Base-by-base conservation (phyloP, 2,797 vertebrate genomes). In the Pseudocheirus occidentalis region DNA sequence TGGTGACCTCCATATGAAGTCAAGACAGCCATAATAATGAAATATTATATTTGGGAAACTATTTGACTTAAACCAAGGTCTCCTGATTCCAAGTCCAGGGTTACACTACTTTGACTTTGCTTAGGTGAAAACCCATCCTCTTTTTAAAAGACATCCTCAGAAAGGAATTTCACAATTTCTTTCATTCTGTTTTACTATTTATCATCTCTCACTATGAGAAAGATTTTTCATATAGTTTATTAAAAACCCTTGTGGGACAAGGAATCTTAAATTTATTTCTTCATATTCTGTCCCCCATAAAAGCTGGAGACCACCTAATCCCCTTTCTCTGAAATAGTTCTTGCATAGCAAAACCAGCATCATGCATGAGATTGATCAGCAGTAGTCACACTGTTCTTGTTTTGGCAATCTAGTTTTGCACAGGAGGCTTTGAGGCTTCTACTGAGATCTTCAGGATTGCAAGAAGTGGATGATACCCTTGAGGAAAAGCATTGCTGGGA, bases 381-480 rank as follows among this genome's bases (percentile, higher is more conserved):
- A 54, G 27, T 6, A 11, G 31, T 95, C n/a, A 94, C 29, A 58
- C 52, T 91, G 1, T 9, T 95, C 46, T 73, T 92, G 66, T 46
- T 96, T 13, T 87, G 90, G 91, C 55, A 2, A 55, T 73, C 50
- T 93, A 97, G 97, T 50, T 97, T 95, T 12, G 95, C 97, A n/a
- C 90, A 2, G 90, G 94, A 97, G 0, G 97, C 97, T 34, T 95
- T 98, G 54, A 90, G 96, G 62, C 54, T 31, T 91, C 96, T 98
- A 53, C 95, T 98, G 53, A 96, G 92, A 29, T 98, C 92, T 52
- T 98, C 97, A 14, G 97, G 97, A 46, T 92, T 98, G 16, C 91
- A 96, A 14, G 9, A 95, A 5, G 97, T 98, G n/a, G 90, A 96
- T 2, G 0, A 0, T 14, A 55, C 50, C 55, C 96, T 98, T 21